A percentile compares a stretch with the other conserved stretches of the same genome.
Conservation (phyloP, 1,140 invertebrate genomes). For the Caerostris darwini region DNA sequence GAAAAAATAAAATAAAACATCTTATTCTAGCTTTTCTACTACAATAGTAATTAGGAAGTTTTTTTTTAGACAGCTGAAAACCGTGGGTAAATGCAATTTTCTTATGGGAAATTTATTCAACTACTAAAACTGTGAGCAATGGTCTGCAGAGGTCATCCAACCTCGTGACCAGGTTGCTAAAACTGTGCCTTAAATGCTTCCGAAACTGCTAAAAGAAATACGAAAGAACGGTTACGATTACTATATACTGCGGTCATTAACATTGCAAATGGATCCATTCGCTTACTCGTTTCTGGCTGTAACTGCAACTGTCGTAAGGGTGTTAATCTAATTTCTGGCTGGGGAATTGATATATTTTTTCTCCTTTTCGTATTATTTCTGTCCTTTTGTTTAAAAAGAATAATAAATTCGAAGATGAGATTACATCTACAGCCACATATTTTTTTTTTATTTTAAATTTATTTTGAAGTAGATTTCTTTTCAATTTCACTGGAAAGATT, state of each 20-base stretch:
- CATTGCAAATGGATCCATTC: constrained; percentile 53
- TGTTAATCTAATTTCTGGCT: constrained; percentile 51
- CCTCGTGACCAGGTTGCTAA: constrained; percentile 41
- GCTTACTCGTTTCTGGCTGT: constrained; percentile 27
- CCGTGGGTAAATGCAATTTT: constrained; percentile 34
- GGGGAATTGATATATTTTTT: constrained; percentile 12
- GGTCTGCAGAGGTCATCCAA: constrained; percentile 3
- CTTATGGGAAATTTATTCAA: constrained; percentile 48
- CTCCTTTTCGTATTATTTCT: not conserved
- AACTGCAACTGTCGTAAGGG: constrained; percentile 45
- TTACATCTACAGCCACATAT: not conserved
- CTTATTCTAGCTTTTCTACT: not conserved
- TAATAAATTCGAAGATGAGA: not conserved
- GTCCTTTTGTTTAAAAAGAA: not conserved
- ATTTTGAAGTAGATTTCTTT: not conserved
- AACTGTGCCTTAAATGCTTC: not conserved
- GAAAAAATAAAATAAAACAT: not conserved
- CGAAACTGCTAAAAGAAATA: constrained; percentile 28
- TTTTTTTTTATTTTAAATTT: not conserved
- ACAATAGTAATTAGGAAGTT: not conserved
- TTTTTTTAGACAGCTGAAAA: not conserved
- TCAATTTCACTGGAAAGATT: not conserved
- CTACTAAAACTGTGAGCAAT: constrained; percentile 15
- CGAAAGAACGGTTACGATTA: constrained; percentile 27
- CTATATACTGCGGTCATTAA: constrained; percentile 42